Evolutionary conservation across 1,140 invertebrate species (phyloP).

Genomic region (Orchesella cincta): DNA sequence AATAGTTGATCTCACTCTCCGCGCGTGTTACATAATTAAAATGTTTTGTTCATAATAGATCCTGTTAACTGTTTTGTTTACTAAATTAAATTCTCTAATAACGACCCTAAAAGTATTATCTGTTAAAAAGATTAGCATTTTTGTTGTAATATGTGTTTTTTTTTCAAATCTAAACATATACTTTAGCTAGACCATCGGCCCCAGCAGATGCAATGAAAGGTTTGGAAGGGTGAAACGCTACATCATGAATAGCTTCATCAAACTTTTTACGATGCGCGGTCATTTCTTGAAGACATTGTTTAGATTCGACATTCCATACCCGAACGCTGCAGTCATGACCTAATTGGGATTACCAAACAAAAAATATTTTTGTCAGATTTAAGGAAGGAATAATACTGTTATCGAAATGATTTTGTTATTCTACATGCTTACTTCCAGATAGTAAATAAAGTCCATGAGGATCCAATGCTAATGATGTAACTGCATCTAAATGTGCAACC

Average conservation of each 20-base stretch:
- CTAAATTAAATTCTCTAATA: too few relatives aligned
- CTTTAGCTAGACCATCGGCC: constrained; percentile 98
- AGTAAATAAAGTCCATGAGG: constrained; percentile 96
- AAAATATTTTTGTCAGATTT: constrained; percentile 5
- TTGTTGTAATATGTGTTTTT: background rate
- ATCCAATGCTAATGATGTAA: constrained; percentile 96
- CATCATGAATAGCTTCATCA: constrained; percentile 98
- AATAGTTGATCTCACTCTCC: too few relatives aligned
- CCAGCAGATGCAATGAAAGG: constrained; percentile 98
- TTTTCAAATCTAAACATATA: constrained; percentile 65
- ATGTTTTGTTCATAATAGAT: too few relatives aligned
- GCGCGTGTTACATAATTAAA: too few relatives aligned
- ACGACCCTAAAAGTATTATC: too few relatives aligned
- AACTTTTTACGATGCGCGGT: constrained; percentile 99
- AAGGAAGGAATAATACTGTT: background rate
- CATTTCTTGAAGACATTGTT: constrained; percentile 98
- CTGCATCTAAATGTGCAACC: constrained; percentile 98
- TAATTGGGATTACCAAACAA: constrained; percentile 54
- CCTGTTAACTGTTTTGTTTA: too few relatives aligned
- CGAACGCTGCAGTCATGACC: constrained; percentile 98
- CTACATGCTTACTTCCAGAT: constrained; percentile 77
- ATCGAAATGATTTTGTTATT: background rate
- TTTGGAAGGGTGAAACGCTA: constrained; percentile 97
- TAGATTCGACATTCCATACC: constrained; percentile 98
- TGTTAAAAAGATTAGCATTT: constrained; percentile 30